These are phyloP conservation scores for Agapostemon virescens DNA, from an alignment of 2,888 invertebrate species.

Conservation along the genomic window DNA sequence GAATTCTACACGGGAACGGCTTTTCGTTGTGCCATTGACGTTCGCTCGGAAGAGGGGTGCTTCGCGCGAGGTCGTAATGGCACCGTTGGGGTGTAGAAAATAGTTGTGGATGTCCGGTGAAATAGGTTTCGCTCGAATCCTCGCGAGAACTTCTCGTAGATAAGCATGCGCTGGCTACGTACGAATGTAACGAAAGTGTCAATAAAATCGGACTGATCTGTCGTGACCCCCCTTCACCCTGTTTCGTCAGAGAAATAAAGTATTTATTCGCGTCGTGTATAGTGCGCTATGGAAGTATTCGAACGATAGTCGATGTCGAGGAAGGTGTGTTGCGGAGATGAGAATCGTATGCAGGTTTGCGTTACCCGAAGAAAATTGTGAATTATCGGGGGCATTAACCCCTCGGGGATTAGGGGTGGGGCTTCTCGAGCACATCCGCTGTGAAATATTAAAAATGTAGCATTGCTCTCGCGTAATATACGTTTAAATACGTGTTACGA, in stretches of 20 bases:
- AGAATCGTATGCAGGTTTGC: background rate
- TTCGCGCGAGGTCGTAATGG: slow-evolving; percentile 5
- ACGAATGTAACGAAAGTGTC: background rate
- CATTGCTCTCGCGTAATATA: background rate
- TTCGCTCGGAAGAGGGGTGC: slow-evolving; percentile 23
- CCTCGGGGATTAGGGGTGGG: background rate
- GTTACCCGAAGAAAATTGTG: background rate
- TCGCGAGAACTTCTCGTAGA: background rate
- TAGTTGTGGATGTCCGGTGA: background rate
- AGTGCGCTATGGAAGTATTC: background rate
- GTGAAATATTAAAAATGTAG: background rate
- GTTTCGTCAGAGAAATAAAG: background rate
- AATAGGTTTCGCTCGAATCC: background rate
- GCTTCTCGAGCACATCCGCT: background rate
- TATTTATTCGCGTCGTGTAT: background rate
- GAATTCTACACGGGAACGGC: slow-evolving; percentile 30
- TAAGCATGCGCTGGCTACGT: background rate
- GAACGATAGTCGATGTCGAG: background rate
- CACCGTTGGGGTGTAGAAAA: background rate
- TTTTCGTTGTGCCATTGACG: slow-evolving; percentile 40
- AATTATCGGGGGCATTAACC: background rate
- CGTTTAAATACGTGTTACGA: background rate
- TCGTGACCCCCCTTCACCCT: background rate
- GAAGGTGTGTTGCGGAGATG: background rate
- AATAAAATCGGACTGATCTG: background rate